Conservation (phyloP, 1,140 invertebrate species). For the Frieseomelitta varia region DNA sequence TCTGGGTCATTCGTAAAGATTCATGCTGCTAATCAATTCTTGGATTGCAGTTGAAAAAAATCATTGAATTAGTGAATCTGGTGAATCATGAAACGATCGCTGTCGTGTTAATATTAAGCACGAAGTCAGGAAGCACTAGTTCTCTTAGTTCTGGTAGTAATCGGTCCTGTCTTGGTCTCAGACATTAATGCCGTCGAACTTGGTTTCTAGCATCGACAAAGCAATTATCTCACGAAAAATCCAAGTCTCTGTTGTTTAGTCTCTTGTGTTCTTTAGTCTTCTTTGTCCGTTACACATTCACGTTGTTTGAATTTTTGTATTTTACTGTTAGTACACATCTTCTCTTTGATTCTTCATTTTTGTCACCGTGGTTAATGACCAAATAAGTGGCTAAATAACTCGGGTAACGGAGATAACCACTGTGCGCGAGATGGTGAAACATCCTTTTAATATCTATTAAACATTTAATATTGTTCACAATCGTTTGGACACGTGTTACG, state of each 20-base stretch:
- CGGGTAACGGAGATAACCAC: neutral
- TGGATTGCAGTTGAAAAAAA: neutral
- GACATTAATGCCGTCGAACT: neutral
- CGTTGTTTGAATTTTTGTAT: neutral
- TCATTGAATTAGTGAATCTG: neutral
- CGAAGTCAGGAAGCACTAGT: neutral
- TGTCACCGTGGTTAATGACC: neutral
- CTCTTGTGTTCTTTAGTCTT: neutral
- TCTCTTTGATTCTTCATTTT: too few species aligned
- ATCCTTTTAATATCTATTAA: too few species aligned
- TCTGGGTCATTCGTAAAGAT: neutral
- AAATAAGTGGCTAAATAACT: too few species aligned
- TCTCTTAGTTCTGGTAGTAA: too few species aligned
- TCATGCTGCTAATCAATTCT: neutral
- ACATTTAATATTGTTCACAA: too few species aligned
- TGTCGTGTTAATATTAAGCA: neutral
- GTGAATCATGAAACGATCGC: neutral
- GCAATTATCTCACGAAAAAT: neutral
- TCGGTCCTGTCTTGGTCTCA: too few species aligned
- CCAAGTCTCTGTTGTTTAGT: neutral
- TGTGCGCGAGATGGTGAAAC: neutral
- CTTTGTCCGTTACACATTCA: neutral
- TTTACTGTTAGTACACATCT: neutral
- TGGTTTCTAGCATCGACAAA: neutral
- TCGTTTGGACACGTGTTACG: too few species aligned